Evolutionary conservation across 2,113 vertebrate genomes (phyloP).

Genomic region (Pomatorhinus ruficollis): DNA sequence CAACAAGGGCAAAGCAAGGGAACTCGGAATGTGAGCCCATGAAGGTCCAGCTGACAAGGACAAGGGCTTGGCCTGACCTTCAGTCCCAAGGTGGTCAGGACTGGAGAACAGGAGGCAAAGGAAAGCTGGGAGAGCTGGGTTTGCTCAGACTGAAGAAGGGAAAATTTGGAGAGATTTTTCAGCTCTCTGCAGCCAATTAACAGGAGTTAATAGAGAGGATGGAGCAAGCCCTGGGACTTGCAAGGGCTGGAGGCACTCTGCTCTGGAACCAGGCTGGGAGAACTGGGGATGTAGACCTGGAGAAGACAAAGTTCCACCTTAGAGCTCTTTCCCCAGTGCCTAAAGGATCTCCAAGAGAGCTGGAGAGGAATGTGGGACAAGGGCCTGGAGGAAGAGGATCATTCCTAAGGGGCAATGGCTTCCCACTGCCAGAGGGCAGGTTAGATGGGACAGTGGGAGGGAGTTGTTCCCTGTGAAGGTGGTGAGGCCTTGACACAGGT

Average conservation of each 20-base stretch:
- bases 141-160: not conserved
- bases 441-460: not conserved
- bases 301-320: not conserved
- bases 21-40: not conserved
- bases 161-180: not conserved
- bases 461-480: not conserved
- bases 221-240: not conserved
- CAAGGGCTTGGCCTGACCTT: not conserved
- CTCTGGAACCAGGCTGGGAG: not conserved
- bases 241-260: not conserved
- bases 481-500: not conserved
- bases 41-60: not conserved
- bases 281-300: not conserved
- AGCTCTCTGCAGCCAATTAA: not conserved
- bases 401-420: not conserved
- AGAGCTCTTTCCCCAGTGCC: not conserved
- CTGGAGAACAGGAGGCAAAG: not conserved
- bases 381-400: not conserved
- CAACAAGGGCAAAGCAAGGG: not conserved
- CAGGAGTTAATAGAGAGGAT: not conserved
- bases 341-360: not conserved
- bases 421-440: not conserved
- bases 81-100: not conserved
- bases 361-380: not conserved
- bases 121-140: not conserved